Percentiles rank a stretch among this genome's conserved stretches.
These are phyloP conservation scores for Drosophila prostipennis DNA, from an alignment of 2,888 invertebrate species.

Conservation along the genomic window DNA sequence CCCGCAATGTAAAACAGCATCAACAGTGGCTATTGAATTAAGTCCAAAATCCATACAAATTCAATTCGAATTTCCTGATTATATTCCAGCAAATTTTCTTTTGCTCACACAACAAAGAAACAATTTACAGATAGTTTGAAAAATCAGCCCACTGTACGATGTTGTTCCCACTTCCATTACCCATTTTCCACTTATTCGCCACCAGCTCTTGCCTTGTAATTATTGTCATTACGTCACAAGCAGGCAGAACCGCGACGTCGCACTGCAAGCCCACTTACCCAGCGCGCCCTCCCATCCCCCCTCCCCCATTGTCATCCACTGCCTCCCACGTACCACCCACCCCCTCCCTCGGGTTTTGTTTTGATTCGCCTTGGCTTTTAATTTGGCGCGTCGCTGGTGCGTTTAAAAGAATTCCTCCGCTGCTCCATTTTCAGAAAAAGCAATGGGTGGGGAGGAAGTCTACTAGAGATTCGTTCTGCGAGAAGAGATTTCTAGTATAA, in stretches of 20 bases:
- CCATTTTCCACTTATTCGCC: conserved; percentile 19
- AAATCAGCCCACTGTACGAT: not conserved
- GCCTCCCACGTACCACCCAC: not conserved
- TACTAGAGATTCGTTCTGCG: not conserved
- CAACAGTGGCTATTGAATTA: too few species aligned
- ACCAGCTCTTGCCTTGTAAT: conserved; percentile 44
- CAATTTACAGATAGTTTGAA: not conserved
- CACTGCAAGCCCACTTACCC: conserved; percentile 15
- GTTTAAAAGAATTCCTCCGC: conserved; percentile 25
- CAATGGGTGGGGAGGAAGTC: not conserved
- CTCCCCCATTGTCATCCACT: not conserved
- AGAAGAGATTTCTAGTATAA: not conserved
- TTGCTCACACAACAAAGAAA: not conserved
- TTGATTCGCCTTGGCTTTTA: conserved; percentile 45
- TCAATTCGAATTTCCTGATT: too few species aligned
- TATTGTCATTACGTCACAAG: conserved; percentile 68
- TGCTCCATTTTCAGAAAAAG: conserved; percentile 13
- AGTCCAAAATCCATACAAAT: too few species aligned
- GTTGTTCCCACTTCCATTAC: conserved; percentile 13
- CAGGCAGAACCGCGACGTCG: conserved; percentile 47
- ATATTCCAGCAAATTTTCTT: too few species aligned
- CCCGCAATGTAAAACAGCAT: too few species aligned
- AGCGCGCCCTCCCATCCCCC: not conserved
- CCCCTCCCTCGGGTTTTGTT: conserved; percentile 29
- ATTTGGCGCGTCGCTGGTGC: conserved; percentile 51